Base-by-base conservation (phyloP, 1,140 invertebrate species). In the Hylaeus volcanicus region DNA sequence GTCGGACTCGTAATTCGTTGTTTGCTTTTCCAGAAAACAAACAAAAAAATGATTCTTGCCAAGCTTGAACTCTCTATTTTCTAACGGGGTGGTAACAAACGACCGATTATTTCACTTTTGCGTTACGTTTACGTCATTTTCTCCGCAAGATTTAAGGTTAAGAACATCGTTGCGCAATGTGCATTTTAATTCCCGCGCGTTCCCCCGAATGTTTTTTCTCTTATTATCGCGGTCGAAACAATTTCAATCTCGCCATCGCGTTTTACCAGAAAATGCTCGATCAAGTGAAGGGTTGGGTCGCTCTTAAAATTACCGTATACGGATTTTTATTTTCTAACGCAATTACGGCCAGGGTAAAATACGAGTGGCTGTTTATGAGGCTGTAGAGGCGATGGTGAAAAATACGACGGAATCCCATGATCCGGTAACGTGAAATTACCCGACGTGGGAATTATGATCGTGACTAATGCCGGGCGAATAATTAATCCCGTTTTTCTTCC, bases 401-500 rank as follows among this genome's bases (percentile, higher is more conserved):
- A 71, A 84, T 68, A 37, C 6, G 6, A 41, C 15, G 15, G n/a
- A 26, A 64, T 43, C 48, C 64, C 45, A n/a, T 43, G 79, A 61
- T 66, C 45, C 41, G 39, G 43, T 15, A 39, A 45, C 70, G 55
- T 12, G 43, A 55, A 43, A 84, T 78, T 37, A 55, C 65, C 48
- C 37, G 8, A 14, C 39, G 45, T 9, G 70, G 68, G 76, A 56
- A 82, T 74, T 74, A 83, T 51, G 82, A 61, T 74, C 37, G 26
- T 65, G 63, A 74, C 53, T 74, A 83, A 72, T 63, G 72, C 65
- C 5, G 1, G 14, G 45, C 26, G 66, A 68, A 60, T 79, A 83
- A 83, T 83, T 84, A 83, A 56, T 53, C n/a, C 43, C n/a, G 41
- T 70, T 63, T 45, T 64, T 58, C 56, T n/a, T 5, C 51, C 14